These are phyloP conservation scores for Diabrotica virgifera DNA, from an alignment of 1,140 invertebrate genomes.

Conservation along the genomic window DNA sequence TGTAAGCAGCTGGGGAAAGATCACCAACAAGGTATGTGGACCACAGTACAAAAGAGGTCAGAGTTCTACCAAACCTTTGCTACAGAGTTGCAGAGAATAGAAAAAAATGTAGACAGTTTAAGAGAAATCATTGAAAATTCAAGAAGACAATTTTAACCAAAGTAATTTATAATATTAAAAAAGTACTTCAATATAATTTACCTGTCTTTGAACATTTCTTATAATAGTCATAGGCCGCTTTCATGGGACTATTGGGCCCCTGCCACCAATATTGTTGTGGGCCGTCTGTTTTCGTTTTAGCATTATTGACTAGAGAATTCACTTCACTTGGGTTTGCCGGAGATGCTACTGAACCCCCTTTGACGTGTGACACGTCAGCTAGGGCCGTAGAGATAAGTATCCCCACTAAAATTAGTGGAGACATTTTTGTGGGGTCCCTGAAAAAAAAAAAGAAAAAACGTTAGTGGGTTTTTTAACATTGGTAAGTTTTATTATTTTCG, in stretches of 20 bases:
- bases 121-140: too few relatives aligned
- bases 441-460: conserved; percentile 8
- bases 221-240: conserved; percentile 45
- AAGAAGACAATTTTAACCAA: too few relatives aligned
- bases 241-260: conserved; percentile 54
- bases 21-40: too few relatives aligned
- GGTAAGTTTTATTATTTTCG: too few relatives aligned
- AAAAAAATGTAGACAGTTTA: too few relatives aligned
- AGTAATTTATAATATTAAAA: not conserved
- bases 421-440: conserved; percentile 29
- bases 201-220: conserved; percentile 40
- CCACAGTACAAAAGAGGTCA: too few relatives aligned
- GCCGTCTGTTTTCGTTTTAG: conserved; percentile 8
- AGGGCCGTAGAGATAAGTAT: conserved; percentile 32
- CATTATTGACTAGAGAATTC: conserved; percentile 24
- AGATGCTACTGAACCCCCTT: conserved; percentile 28
- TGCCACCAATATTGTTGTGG: conserved; percentile 52
- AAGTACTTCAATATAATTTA: conserved; percentile 15
- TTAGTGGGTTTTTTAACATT: too few relatives aligned
- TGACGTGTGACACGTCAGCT: conserved; percentile 35
- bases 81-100: too few relatives aligned
- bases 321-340: conserved; percentile 31
- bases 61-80: too few relatives aligned
- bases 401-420: conserved; percentile 42
- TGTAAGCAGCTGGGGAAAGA: too few relatives aligned